Evolutionary conservation across 2,113 vertebrate species (phyloP).

Genomic region (Cepphus grylle): DNA sequence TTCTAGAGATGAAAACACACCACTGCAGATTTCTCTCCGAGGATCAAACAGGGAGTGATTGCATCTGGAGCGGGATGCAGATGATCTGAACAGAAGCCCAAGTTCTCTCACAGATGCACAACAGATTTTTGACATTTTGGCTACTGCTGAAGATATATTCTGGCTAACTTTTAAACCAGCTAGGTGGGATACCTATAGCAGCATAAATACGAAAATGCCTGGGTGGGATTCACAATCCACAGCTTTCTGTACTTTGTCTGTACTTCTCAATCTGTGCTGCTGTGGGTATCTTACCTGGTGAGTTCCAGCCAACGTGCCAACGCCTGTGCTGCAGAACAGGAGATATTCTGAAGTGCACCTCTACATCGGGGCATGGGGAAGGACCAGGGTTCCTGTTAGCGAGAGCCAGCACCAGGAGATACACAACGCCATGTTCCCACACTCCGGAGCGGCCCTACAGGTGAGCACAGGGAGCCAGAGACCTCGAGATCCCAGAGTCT

Average conservation of each 20-base stretch:
- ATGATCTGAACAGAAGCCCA: background rate
- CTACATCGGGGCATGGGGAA: background rate
- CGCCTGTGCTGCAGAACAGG: rapidly evolving
- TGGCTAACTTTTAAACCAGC: background rate
- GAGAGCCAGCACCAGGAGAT: background rate
- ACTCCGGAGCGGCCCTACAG: background rate
- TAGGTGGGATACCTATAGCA: background rate
- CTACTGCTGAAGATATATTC: background rate
- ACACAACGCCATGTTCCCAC: rapidly evolving
- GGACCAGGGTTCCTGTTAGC: background rate
- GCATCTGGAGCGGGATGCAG: background rate
- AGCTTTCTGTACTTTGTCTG: background rate
- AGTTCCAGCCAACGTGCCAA: background rate
- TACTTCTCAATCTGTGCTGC: background rate
- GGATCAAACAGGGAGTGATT: background rate
- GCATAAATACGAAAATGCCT: background rate
- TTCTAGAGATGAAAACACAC: background rate
- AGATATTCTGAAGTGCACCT: background rate
- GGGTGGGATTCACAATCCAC: background rate
- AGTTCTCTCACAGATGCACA: background rate
- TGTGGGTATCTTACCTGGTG: background rate
- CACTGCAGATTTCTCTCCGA: background rate
- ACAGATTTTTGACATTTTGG: background rate
- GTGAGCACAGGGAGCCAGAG: background rate
- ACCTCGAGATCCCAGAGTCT: background rate